These are phyloP conservation scores for Myrmecophaga tridactyla DNA, from an alignment of 2,113 vertebrate species.

Conservation along the genomic window DNA sequence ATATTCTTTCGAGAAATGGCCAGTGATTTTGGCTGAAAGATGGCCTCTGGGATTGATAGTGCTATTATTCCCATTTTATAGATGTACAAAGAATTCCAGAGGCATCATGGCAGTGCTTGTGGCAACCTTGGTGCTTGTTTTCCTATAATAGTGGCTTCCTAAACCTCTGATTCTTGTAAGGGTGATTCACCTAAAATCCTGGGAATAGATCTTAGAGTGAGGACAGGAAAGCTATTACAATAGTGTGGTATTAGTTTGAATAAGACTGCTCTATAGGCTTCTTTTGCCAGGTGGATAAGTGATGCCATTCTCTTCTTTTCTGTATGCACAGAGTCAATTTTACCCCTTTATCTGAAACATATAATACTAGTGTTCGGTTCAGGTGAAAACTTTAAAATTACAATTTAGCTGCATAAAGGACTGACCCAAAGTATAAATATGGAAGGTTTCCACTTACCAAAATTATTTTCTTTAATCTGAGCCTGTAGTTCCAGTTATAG, in stretches of 20 bases:
- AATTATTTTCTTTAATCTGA: constrained; percentile 7
- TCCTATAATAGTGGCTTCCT: neutral
- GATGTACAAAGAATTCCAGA: neutral
- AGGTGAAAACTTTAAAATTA: neutral
- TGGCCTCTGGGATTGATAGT: neutral
- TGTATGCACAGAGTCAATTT: neutral
- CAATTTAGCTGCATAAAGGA: neutral
- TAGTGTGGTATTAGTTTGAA: neutral
- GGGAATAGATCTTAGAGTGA: neutral
- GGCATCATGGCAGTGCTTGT: neutral
- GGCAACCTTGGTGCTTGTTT: neutral
- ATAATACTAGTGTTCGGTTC: neutral
- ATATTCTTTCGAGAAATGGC: neutral
- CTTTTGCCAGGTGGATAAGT: neutral
- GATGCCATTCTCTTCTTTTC: neutral
- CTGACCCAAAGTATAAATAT: neutral
- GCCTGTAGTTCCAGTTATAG: neutral
- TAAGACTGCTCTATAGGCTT: neutral
- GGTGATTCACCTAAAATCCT: neutral
- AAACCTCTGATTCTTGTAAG: neutral
- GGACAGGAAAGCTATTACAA: neutral
- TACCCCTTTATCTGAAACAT: neutral
- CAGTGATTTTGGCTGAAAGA: neutral
- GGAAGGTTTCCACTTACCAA: too few species aligned
- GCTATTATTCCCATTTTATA: neutral